phyloP scores from a whole-genome alignment of 1,140 invertebrate genomes.

The Aphelinus certus region DNA sequence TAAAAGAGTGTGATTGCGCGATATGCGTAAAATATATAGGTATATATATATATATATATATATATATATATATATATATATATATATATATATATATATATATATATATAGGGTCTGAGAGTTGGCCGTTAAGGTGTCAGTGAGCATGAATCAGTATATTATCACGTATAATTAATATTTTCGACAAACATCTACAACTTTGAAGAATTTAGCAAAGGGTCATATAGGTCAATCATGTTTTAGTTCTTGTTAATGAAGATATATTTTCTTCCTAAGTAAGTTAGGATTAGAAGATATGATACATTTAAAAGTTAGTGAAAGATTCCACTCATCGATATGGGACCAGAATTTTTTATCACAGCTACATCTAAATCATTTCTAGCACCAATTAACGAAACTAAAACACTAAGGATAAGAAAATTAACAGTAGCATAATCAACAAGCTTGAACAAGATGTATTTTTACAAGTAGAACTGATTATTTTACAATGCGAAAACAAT shows the following conservation, averaged over 20 bases:
- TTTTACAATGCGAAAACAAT: too few species aligned
- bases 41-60: conserved; percentile 34
- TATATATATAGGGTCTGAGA: conserved; percentile 44
- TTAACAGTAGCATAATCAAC: too few species aligned
- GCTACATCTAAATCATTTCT: too few species aligned
- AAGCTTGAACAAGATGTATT: too few species aligned
- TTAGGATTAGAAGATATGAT: background rate
- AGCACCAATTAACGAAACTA: too few species aligned
- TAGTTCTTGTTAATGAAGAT: background rate
- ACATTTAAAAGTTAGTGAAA: too few species aligned
- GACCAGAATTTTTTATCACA: too few species aligned
- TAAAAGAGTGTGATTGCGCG: conserved; percentile 26
- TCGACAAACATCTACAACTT: too few species aligned
- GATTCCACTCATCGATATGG: too few species aligned
- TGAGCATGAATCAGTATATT: conserved; percentile 52
- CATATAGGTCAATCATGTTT: background rate
- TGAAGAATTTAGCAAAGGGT: too few species aligned
- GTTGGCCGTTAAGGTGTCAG: conserved; percentile 56
- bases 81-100: conserved; percentile 31
- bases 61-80: conserved; percentile 37
- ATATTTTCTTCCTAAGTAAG: background rate
- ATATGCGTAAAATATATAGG: background rate
- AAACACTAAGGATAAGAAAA: too few species aligned
- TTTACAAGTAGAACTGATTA: too few species aligned
- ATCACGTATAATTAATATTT: conserved; percentile 25